phyloP scores from a whole-genome alignment of 2,888 invertebrate genomes.

The Trichopria drosophilae region DNA sequence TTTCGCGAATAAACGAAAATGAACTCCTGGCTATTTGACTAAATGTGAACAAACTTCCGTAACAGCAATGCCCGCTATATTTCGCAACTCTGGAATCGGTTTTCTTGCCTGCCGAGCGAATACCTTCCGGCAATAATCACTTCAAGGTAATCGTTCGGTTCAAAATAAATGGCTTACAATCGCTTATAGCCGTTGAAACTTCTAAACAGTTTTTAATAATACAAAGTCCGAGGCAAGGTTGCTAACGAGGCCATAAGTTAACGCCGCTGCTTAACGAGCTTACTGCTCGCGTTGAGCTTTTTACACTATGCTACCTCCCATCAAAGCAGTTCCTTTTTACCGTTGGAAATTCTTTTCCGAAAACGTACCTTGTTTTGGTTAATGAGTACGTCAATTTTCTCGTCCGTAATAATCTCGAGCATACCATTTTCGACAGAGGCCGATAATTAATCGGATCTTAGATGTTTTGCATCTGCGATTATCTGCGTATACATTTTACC shows the following conservation, averaged over 20 bases:
- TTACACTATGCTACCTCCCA: too few relatives aligned
- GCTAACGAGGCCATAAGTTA: conserved; percentile 53
- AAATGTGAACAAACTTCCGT: too few relatives aligned
- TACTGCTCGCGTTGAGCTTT: conserved; percentile 40
- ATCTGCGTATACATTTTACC: neutral
- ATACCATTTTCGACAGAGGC: too few relatives aligned
- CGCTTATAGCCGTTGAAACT: conserved; percentile 44
- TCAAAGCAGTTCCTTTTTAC: too few relatives aligned
- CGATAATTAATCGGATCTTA: too few relatives aligned
- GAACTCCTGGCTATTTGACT: too few relatives aligned
- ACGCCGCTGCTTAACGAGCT: conserved; percentile 51
- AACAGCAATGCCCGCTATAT: conserved; percentile 11
- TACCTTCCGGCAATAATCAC: too few relatives aligned
- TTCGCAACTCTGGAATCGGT: conserved; percentile 10
- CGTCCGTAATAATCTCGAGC: conserved; percentile 20
- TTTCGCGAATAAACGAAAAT: too few relatives aligned
- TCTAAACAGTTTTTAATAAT: conserved; percentile 50
- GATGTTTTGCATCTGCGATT: neutral
- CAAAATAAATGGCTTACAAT: conserved; percentile 39
- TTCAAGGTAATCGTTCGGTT: too few relatives aligned
- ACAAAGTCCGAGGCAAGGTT: conserved; percentile 41
- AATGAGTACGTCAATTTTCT: conserved; percentile 40
- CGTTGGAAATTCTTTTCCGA: conserved; percentile 29
- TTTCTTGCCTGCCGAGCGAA: too few relatives aligned
- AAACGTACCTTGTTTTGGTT: conserved; percentile 36